A percentile compares a stretch with the other conserved stretches of the same genome.
phyloP scores from a whole-genome alignment of 2,797 vertebrate species.

The Neoniphon sammara region DNA sequence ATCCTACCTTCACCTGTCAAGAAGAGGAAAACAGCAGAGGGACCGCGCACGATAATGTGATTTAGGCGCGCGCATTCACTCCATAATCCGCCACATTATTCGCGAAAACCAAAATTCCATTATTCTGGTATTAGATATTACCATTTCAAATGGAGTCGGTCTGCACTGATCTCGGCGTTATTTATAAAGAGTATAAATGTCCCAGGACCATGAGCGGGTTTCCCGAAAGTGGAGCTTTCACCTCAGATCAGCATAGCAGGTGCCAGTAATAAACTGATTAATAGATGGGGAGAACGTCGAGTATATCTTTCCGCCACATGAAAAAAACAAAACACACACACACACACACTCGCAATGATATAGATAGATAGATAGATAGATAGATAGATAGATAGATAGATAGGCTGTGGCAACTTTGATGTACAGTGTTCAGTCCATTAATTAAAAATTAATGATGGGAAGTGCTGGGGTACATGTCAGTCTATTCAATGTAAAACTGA shows the following conservation, averaged over 20 bases:
- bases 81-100: slow-evolving; percentile 44
- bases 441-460: too few species aligned
- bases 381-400: too few species aligned
- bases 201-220: neutral
- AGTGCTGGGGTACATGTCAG: neutral
- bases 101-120: neutral
- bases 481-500: neutral
- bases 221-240: neutral
- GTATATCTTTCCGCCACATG: too few species aligned
- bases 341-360: too few species aligned
- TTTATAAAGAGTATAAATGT: neutral
- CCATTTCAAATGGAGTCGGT: neutral
- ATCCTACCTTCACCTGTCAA: slow-evolving; percentile 12
- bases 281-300: neutral
- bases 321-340: too few species aligned
- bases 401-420: too few species aligned
- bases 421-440: too few species aligned
- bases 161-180: too few species aligned
- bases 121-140: neutral
- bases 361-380: too few species aligned
- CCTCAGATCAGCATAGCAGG: slow-evolving; percentile 26
- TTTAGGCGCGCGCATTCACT: slow-evolving; percentile 21
- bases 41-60: neutral
- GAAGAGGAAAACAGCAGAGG: neutral
- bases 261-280: slow-evolving; percentile 50